Evolutionary conservation across 2,888 invertebrate genomes (phyloP).

Genomic region (Cetonia aurata): DNA sequence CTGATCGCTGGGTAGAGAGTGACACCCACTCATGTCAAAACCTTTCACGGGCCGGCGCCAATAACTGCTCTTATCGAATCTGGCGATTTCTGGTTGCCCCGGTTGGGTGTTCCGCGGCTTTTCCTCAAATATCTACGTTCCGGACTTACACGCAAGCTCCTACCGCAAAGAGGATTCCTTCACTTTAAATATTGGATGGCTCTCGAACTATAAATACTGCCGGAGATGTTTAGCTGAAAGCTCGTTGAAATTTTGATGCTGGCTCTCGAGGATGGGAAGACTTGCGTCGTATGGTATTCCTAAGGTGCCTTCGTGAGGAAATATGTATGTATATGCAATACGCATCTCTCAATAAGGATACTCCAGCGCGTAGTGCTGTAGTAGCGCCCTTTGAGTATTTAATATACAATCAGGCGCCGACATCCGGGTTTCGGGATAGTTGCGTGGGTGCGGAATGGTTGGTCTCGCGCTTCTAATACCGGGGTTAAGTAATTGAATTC

Average conservation of each 20-base stretch:
- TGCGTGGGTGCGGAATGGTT: not conserved
- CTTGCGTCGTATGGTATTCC: constrained; percentile 3
- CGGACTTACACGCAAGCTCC: constrained; percentile 4
- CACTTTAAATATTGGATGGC: constrained; percentile 30
- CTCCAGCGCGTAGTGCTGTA: constrained; percentile 13
- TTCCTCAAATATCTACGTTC: constrained; percentile 27
- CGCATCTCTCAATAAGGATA: constrained; percentile 24
- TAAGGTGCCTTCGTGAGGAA: constrained; percentile 1
- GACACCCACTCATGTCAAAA: constrained; percentile 11
- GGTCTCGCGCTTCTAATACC: constrained; percentile 25
- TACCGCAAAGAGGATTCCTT: constrained; percentile 17
- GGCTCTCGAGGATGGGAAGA: constrained; percentile 4
- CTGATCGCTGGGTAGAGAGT: too few relatives aligned
- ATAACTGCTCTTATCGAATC: constrained; percentile 30
- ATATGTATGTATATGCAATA: not conserved
- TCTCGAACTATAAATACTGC: constrained; percentile 16
- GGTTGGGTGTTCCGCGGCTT: not conserved
- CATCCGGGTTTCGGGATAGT: constrained; percentile 24
- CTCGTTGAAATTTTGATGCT: constrained; percentile 35
- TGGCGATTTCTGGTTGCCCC: constrained; percentile 9
- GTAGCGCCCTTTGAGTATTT: constrained; percentile 39
- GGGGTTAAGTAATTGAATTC: constrained; percentile 40
- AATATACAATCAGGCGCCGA: constrained; percentile 39
- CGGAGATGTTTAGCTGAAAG: constrained; percentile 37
- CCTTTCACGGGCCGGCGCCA: constrained; percentile 29